Evolutionary conservation across 2,888 invertebrate genomes (phyloP), one percentile per base, ranked within the genome.

Genomic region (Sisyra terminalis): DNA sequence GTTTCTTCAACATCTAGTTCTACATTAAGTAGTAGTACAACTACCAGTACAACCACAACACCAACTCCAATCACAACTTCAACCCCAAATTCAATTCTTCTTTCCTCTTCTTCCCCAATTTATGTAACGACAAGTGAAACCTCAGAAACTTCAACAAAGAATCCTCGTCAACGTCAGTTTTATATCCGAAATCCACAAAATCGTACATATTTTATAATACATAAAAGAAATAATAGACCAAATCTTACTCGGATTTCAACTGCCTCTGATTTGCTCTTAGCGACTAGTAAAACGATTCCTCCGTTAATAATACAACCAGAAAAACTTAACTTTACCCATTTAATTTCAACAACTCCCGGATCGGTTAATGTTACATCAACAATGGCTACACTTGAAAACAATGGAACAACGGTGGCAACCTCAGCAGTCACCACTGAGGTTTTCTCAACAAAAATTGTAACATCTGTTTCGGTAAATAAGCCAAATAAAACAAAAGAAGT

Each of bases 401-500:
- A 13, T 18, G 38, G 8, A n/a, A 37, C 37, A 2, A 35, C 29
- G 2, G 7, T 34, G 51, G 50, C 61, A 24, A 65, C 66, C 2
- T 67, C 67, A 31, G 64, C 66, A 52, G 65, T 65, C 50, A 57
- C 61, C 31, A 60, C 68, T 6, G 66, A 67, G n/a, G 61, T 67
- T 32, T 64, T 68, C 5, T 67, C 67, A 44, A 69, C 68, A 5
- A 69, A 68, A 3, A 68, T 69, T 31, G 68, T 68, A 0, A 69
- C 69, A 24, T 69, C 69, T 32, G 63, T 69, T 13, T 68, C 69
- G 6, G 66, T 69, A 47, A 68, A 68, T 11, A 31, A 16, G 14
- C 10, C 16, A 16, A 43, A 34, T 38, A 10, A 15, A 16, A 42
- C 42, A 9, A 34, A 8, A 1, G 1, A 13, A 5, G 18, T 24